A percentile compares a stretch with the other conserved stretches of the same genome.
Evolutionary conservation across 2,113 vertebrate species (phyloP).

Genomic region (Misgurnus anguillicaudatus): DNA sequence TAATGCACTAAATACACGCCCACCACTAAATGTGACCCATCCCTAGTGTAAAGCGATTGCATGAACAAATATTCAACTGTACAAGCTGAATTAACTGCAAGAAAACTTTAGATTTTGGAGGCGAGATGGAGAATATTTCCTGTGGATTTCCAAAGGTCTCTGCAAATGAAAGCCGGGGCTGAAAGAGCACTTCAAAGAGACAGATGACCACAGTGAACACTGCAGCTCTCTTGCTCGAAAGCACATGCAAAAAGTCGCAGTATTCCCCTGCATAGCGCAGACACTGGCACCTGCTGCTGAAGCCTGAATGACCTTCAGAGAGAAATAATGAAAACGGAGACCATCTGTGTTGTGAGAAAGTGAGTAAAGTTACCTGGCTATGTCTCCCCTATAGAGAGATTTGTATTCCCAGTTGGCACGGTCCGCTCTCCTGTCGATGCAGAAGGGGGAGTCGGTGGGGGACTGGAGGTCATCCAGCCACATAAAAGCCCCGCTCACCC

Average conservation of each 20-base stretch:
- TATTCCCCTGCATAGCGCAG: background rate
- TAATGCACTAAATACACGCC: too few relatives aligned
- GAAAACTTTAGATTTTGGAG: background rate
- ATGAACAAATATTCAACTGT: too few relatives aligned
- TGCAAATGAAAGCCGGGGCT: background rate
- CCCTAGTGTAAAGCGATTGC: too few relatives aligned
- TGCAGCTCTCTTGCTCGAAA: slow-evolving; percentile 1
- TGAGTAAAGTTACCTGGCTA: slow-evolving; percentile 80
- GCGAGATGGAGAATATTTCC: background rate
- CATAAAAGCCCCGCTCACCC: slow-evolving; percentile 60
- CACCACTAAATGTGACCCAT: too few relatives aligned
- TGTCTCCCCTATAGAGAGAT: slow-evolving; percentile 89
- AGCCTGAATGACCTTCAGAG: slow-evolving; percentile 8
- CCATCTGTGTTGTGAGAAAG: slow-evolving; percentile 18
- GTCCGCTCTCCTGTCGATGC: slow-evolving; percentile 87
- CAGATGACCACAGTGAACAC: slow-evolving; percentile 1
- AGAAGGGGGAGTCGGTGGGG: slow-evolving; percentile 75
- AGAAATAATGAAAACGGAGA: slow-evolving; percentile 1
- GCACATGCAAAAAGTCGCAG: slow-evolving; percentile 15
- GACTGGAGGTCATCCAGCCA: slow-evolving; percentile 89
- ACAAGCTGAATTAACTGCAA: background rate
- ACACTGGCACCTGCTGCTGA: slow-evolving; percentile 26
- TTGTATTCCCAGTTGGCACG: slow-evolving; percentile 94
- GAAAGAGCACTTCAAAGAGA: background rate
- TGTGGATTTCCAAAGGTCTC: background rate